Evolutionary conservation across 2,797 vertebrate genomes (phyloP), one percentile per base, ranked within the genome.

Genomic region (Chromis chromis): DNA sequence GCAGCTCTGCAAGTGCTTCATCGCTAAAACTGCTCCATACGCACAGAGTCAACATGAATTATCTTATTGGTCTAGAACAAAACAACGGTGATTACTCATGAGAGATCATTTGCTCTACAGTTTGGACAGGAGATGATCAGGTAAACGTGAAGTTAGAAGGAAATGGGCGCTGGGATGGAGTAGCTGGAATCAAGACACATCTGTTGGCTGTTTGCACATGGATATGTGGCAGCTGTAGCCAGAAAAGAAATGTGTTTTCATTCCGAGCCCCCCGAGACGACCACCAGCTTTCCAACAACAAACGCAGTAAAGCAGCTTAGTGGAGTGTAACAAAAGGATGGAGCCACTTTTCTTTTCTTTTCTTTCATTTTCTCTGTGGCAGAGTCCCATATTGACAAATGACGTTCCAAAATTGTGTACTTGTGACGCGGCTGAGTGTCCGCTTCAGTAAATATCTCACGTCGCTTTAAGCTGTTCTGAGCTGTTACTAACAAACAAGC

Each of bases 141-240:
- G 84, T 86, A 76, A 81, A 84, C 65, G 77, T 53, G 54, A 76
- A 83, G 79, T 71, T 86, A 83, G 86, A 76, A 70, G 33, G 61
- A 79, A 82, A 67, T 3, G n/a, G 55, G 58, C 0, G 28, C 42
- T 27, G 56, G 65, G 83, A 81, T 71, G 78, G 79, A 84, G 78
- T n/a, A 76, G 70, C 75, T 75, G 28, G 79, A 83, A 88, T 78
- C 36, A 62, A 74, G 81, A 74, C 79, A 66, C 93, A 89, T 91
- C 86, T 94, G 91, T 74, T 88, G 91, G 72, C 68, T 93, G 88
- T 92, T 91, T 91, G 88, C 82, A 85, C 65, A 81, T 63, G 86
- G 80, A 89, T 83, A 78, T 76, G 56, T 76, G 72, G 84, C 91
- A 91, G 92, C 90, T 89, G 90, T 42, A 83, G 85, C 82, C 77